Evolutionary conservation across 2,797 vertebrate species (phyloP), one percentile per base, ranked within the genome.

Genomic region (Coracias cyanogaster): DNA sequence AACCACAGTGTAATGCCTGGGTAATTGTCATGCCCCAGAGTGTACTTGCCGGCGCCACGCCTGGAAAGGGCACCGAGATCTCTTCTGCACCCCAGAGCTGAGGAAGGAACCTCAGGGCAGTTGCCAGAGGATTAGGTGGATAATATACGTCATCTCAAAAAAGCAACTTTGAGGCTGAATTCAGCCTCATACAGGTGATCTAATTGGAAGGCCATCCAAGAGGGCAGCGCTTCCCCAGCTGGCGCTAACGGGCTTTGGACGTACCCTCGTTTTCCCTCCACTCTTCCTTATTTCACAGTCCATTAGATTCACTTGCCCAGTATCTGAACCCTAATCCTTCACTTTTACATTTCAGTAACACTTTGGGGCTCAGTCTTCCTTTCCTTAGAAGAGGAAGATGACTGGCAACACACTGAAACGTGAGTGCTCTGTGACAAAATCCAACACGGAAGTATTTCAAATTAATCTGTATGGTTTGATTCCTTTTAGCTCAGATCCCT

Each of bases 11-110:
- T 92, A 93, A 92, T 91, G 86, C 86, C 81, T 89, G 49, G 33
- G 3, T 86, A 94, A 96, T 84, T 91, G 91, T 84, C 70, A 71
- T 76, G 84, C 93, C 35, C 10, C 58, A 74, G 79, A 95, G 79
- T 12, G n/a, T 64, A 92, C 96, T 92, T 92, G 94, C 82, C 90
- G 88, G 52, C n/a, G 0, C 1, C 3, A n/a, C 22, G 58, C 81
- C 80, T 17, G 60, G 61, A 94, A 87, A 90, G n/a, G 64, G 84
- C 93, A 74, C 61, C 48, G 15, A 71, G 48, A 39, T 84, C 43
- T 87, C 90, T 69, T 87, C 90, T 69, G 7, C 25, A 26, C 51
- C 55, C 58, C 73, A 78, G 41, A 12, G 0, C 9, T 78, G 73
- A 85, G 67, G 64, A 82, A 66, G 55, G 49, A 92, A 78, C 73